Evolutionary conservation across 2,113 vertebrate genomes (phyloP).

Genomic region (Dasyornis broadbenti): DNA sequence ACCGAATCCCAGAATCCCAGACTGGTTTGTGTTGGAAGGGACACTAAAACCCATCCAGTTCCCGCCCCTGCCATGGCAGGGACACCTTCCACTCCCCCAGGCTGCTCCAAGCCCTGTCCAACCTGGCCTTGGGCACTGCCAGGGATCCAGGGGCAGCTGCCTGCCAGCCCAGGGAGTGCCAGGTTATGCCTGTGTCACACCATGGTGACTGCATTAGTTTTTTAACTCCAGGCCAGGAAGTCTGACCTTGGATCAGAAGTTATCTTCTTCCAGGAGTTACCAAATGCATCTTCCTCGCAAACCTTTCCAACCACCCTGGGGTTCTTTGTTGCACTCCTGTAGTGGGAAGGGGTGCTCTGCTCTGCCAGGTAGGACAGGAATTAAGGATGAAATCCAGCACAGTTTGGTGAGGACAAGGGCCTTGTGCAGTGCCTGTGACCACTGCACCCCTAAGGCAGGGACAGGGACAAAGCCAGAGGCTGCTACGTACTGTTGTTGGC

Average conservation of each 20-base stretch:
- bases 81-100: not conserved
- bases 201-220: accelerated
- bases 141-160: not conserved
- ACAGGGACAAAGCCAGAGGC: not conserved
- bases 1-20: not conserved
- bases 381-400: not conserved
- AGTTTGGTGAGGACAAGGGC: not conserved
- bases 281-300: not conserved
- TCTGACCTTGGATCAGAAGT: not conserved
- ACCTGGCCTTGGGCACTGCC: accelerated
- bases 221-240: not conserved
- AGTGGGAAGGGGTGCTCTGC: not conserved
- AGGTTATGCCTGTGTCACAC: not conserved
- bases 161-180: not conserved
- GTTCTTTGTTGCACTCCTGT: not conserved
- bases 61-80: not conserved
- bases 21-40: not conserved
- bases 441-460: not conserved
- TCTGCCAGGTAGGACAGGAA: not conserved
- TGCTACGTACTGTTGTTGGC: slow-evolving; percentile 84
- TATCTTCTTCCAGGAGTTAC: not conserved
- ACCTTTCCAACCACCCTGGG: not conserved
- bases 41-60: not conserved
- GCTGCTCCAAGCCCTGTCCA: accelerated
- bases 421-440: not conserved